Evolutionary conservation across 23 tunicate genomes (phyloP), one percentile per base, ranked within the genome.

Genomic region (Halocynthia aurantium): DNA sequence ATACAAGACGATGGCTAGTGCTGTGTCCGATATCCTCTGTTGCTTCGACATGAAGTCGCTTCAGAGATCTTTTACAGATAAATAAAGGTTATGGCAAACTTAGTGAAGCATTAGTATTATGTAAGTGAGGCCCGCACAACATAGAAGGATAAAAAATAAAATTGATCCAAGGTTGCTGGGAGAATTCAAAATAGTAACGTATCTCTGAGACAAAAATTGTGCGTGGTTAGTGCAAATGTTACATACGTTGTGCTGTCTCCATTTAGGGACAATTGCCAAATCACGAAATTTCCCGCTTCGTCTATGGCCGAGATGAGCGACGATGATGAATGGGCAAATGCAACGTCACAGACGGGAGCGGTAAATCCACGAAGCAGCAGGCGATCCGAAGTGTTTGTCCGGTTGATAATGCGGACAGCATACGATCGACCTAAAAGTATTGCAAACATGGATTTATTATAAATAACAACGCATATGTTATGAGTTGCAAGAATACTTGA

Each of bases 311-410:
- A 60, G 5, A 63, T 50, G 67, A 63, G 54, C 50, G 81, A 44
- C 1, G 81, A 63, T 8, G 55, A 15, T 1, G 82, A 83, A 62
- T 81, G 53, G 31, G 82, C 74, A 61, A 89, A 89, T 6, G 89
- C 85, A 0, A 89, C 72, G 68, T 89, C 96, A 51, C 89, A 85
- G 13, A 89, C 75, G n/a, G 63, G 51, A 8, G 90, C 85, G 7
- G 85, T 61, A 73, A 89, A 89, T 11, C 89, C 96, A 52, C 81
- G 81, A 22, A 89, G 70, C 8, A 89, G 61, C 58, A 84, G 76
- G 8, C 96, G 89, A 79, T 88, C 87, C 40, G 96, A 89, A 7
- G 89, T 68, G 61, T 89, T 81, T 44, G 70, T 72, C 7, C 89
- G 82, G 50, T 73, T 84, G 52, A 89, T 89, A 0, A 89, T 89